These are phyloP conservation scores for Drosophila algonquin DNA, from an alignment of 2,888 invertebrate genomes.

Conservation along the genomic window DNA sequence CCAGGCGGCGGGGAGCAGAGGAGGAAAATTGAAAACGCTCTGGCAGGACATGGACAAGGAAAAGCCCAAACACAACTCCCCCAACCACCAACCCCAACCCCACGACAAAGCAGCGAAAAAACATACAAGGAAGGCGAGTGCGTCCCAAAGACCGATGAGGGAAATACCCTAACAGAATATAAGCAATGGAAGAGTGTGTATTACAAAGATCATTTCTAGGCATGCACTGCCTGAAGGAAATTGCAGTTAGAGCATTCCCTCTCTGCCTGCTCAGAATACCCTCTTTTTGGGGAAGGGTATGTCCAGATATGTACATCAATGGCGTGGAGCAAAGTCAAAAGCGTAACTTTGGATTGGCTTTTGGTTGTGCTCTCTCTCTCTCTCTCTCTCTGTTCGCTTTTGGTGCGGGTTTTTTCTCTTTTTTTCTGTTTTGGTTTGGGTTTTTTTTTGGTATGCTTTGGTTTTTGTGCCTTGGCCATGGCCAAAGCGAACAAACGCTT, in stretches of 20 bases:
- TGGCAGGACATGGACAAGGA: constrained; percentile 44
- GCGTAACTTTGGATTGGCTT: constrained; percentile 43
- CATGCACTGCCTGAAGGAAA: too few relatives aligned
- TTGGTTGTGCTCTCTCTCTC: constrained; percentile 17
- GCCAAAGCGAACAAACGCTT: constrained; percentile 30
- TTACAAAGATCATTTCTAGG: too few relatives aligned
- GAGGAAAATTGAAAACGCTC: constrained; percentile 48
- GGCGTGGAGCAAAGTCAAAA: constrained; percentile 25
- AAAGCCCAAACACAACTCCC: constrained; percentile 7
- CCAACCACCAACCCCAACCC: background rate
- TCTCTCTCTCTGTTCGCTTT: constrained; percentile 18
- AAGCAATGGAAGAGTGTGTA: background rate
- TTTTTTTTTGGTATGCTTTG: constrained; percentile 13
- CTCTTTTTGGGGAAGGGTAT: too few relatives aligned
- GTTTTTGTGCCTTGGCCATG: constrained; percentile 7
- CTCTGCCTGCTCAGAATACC: too few relatives aligned
- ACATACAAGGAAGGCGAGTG: background rate
- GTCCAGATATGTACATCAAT: constrained; percentile 7
- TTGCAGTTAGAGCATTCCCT: too few relatives aligned
- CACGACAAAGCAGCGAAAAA: background rate
- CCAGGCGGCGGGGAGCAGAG: constrained; percentile 12
- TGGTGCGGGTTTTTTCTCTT: constrained; percentile 19
- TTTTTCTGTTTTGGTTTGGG: constrained; percentile 1
- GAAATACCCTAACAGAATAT: background rate
- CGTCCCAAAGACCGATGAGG: background rate